Percentiles rank a stretch among this genome's conserved stretches.
These are phyloP conservation scores for Aegithalos caudatus DNA, from an alignment of 2,113 vertebrate species.

Conservation along the genomic window DNA sequence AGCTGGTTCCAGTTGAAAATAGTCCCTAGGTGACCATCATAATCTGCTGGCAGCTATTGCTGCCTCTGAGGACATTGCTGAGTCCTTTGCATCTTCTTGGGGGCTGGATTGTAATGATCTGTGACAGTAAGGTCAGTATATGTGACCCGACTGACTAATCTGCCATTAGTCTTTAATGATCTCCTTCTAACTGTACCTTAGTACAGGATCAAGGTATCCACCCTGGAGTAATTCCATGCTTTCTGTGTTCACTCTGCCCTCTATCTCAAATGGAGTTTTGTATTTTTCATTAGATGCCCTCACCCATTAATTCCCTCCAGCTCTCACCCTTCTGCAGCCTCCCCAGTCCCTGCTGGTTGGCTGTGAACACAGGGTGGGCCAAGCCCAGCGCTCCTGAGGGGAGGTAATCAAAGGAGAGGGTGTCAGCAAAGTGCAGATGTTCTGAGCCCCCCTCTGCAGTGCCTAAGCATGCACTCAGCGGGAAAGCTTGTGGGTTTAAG, in stretches of 20 bases:
- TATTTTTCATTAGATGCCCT: neutral
- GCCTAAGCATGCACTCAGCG: neutral
- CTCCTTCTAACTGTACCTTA: neutral
- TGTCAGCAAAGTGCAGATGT: neutral
- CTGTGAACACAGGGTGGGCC: neutral
- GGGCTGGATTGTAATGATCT: neutral
- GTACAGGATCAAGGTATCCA: neutral
- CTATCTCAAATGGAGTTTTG: neutral
- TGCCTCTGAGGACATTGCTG: neutral
- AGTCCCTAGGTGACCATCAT: neutral
- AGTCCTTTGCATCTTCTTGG: neutral
- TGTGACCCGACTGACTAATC: neutral
- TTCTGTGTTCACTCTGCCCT: neutral
- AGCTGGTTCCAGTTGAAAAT: neutral
- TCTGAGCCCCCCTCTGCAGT: neutral
- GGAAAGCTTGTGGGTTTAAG: neutral
- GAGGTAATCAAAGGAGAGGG: neutral
- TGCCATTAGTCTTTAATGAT: neutral
- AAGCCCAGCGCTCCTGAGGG: neutral
- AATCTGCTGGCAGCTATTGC: neutral
- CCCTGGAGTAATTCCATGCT: neutral
- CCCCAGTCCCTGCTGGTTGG: rapidly evolving
- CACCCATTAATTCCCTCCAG: neutral
- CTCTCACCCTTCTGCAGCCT: neutral
- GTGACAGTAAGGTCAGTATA: neutral